phyloP scores from a whole-genome alignment of 2,113 vertebrate species.

The Oxyura jamaicensis region DNA sequence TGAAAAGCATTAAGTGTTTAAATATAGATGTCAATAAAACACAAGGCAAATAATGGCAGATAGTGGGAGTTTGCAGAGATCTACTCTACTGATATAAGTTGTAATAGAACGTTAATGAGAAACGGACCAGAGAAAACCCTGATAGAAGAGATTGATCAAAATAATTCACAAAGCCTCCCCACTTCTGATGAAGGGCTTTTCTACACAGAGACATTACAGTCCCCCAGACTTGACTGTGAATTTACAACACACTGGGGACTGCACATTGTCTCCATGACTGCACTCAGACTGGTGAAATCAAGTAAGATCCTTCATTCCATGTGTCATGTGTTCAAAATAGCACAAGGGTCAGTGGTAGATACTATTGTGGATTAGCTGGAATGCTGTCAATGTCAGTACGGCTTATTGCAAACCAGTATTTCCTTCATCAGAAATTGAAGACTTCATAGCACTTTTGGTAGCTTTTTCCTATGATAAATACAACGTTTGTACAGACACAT shows the following conservation, averaged over 20 bases:
- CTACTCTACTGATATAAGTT: neutral
- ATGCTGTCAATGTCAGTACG: neutral
- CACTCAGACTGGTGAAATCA: neutral
- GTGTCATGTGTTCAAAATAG: neutral
- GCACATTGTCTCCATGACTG: neutral
- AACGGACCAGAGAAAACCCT: neutral
- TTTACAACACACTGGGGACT: constrained; percentile 2
- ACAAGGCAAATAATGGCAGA: constrained; percentile 1
- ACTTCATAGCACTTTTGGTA: neutral
- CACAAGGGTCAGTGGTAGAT: neutral
- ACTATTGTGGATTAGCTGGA: neutral
- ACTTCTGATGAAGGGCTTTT: neutral
- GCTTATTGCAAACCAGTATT: neutral
- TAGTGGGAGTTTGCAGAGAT: neutral
- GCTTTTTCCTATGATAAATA: neutral
- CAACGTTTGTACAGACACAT: neutral
- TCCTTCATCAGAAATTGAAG: neutral
- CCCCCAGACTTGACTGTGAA: neutral
- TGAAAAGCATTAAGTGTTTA: constrained; percentile 57
- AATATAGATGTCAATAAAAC: constrained; percentile 58
- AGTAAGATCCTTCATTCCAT: neutral
- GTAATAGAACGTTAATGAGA: constrained; percentile 13
- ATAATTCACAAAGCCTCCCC: neutral
- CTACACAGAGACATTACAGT: neutral
- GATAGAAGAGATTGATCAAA: constrained; percentile 26